Conservation (phyloP, 1,140 invertebrate species). For the Drosophila sp. region DNA sequence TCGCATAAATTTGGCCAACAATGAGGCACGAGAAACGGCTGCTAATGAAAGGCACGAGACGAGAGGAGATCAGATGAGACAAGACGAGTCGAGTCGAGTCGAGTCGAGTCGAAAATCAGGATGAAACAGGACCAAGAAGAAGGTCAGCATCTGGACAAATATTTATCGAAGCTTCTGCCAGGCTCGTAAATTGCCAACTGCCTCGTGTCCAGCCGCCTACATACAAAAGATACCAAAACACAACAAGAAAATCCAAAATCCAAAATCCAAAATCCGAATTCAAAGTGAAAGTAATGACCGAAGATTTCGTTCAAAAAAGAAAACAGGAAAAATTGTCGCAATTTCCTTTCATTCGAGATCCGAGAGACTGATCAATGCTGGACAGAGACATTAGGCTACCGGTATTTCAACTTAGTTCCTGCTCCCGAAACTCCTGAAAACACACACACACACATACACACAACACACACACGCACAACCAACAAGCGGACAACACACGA, state of each 20-base stretch:
- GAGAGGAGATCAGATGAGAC: too few species aligned
- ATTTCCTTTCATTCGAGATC: not conserved
- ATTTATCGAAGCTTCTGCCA: conserved; percentile 70
- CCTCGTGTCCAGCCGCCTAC: conserved; percentile 51
- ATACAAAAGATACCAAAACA: conserved; percentile 47
- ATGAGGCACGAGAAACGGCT: conserved; percentile 48
- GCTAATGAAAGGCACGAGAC: conserved; percentile 76
- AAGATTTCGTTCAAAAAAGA: not conserved
- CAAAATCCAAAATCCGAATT: conserved; percentile 52
- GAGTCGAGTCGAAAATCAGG: conserved; percentile 27
- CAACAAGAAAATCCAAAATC: conserved; percentile 1
- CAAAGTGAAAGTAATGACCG: conserved; percentile 81
- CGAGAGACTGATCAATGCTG: conserved; percentile 15
- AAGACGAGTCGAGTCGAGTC: conserved; percentile 52
- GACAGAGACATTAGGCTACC: conserved; percentile 79
- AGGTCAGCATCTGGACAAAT: conserved; percentile 72
- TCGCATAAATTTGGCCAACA: conserved; percentile 61
- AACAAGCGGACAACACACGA: conserved; percentile 67
- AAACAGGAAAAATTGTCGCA: conserved; percentile 8
- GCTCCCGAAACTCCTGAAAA: conserved; percentile 5
- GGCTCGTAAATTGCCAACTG: conserved; percentile 60
- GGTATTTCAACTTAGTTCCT: conserved; percentile 52
- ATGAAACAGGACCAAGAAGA: not conserved
- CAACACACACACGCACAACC: conserved; percentile 7
- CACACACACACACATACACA: conserved; percentile 4